Conservation (phyloP, 2,888 invertebrate species). For the Melinaea marsaeus region DNA sequence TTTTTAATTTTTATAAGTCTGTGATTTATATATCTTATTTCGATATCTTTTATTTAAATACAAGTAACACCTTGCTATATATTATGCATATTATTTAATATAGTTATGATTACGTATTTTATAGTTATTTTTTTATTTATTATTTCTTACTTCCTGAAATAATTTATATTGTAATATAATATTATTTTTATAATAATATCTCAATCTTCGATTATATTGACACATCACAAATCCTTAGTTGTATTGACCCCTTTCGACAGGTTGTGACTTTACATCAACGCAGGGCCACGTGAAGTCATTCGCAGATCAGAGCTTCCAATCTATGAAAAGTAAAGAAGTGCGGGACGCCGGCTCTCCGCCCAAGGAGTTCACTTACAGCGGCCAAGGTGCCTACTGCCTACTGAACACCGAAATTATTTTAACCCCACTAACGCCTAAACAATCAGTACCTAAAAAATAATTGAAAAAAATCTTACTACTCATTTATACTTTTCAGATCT, state of each 20-base stretch:
- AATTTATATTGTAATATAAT: background rate
- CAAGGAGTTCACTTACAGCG: conserved; percentile 76
- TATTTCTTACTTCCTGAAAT: no score
- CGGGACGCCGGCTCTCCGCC: conserved; percentile 87
- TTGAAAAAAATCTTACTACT: conserved; percentile 10
- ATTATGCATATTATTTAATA: no score
- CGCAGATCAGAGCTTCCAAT: conserved; percentile 86
- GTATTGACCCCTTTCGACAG: conserved; percentile 47
- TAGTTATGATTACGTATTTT: no score
- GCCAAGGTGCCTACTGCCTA: conserved; percentile 66
- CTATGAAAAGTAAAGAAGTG: conserved; percentile 87
- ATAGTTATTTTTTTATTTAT: no score
- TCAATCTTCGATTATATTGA: conserved; percentile 1
- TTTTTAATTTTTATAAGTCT: no score
- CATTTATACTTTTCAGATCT: conserved; percentile 56
- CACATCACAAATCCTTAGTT: conserved; percentile 30
- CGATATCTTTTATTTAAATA: no score
- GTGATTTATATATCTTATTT: no score
- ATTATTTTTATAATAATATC: background rate
- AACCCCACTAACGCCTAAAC: conserved; percentile 66
- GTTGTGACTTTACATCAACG: conserved; percentile 67
- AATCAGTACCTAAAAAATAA: conserved; percentile 44
- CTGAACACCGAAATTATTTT: conserved; percentile 45
- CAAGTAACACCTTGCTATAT: no score
- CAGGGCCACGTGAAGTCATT: conserved; percentile 83